These are phyloP conservation scores for Bembecia ichneumoniformis DNA, from an alignment of 2,888 invertebrate genomes.

Conservation along the genomic window DNA sequence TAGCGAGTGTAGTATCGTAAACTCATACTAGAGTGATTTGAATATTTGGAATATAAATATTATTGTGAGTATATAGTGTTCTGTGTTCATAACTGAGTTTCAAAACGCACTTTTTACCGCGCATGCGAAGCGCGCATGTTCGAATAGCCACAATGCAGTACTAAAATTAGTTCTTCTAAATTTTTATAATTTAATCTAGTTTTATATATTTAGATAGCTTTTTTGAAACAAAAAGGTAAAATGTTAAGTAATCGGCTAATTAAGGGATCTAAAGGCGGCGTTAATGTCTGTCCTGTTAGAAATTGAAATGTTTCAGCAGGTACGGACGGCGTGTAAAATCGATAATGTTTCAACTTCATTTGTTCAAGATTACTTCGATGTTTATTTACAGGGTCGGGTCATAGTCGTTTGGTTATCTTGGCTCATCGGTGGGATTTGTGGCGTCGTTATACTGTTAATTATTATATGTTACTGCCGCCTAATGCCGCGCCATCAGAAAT, in stretches of 20 bases:
- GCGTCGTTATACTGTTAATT: constrained; percentile 75
- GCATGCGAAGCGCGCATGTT: constrained; percentile 30
- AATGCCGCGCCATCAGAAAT: constrained; percentile 79
- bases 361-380: constrained; percentile 7
- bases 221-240: constrained; percentile 31
- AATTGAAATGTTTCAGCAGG: constrained; percentile 69
- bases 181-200: constrained; percentile 21
- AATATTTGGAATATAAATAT: too few species aligned
- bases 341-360: constrained; percentile 19
- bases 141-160: constrained; percentile 21
- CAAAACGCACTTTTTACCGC: not conserved
- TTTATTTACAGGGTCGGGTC: constrained; percentile 58
- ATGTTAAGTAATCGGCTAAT: constrained; percentile 41
- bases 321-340: constrained; percentile 29
- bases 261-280: constrained; percentile 45
- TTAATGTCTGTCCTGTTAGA: constrained; percentile 43
- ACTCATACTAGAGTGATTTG: too few species aligned
- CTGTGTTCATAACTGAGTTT: not conserved
- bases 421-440: constrained; percentile 75
- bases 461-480: constrained; percentile 79
- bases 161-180: constrained; percentile 16
- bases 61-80: too few species aligned
- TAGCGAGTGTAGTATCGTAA: too few species aligned
- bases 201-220: constrained; percentile 27
- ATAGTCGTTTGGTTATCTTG: constrained; percentile 70